Evolutionary conservation across 2,113 vertebrate genomes (phyloP), one percentile per base, ranked within the genome.

Genomic region (Candoia aspera): DNA sequence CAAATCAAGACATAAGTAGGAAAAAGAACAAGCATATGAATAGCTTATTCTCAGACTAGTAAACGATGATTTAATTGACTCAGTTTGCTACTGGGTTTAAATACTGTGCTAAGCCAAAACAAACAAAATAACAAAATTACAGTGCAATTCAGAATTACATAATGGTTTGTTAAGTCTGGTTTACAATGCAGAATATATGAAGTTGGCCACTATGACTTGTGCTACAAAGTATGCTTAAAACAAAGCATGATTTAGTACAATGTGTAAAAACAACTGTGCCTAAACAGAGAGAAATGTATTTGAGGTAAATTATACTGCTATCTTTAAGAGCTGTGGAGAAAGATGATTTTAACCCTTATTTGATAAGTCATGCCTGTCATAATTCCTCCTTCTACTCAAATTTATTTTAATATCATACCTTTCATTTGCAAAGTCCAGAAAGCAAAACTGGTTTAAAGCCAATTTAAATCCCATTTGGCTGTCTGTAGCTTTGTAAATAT

Each of bases 381-480:
- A 79, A 79, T 68, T n/a, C 1, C 26, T 6, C 21, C 26, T 53
- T 57, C 49, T 37, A 21, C 46, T 33, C 17, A 26, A 26, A 15
- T 17, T 62, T 59, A 49, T 64, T 49, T 15, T 13, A 19, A 54
- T 4, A 89, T n/a, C 23, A n/a, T 60, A 64, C 23, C 17, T 88
- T 88, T 88, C 12, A n/a, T 53, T 64, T 64, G 15, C 2, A 55
- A 90, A 90, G 64, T 64, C 13, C 19, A 54, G 29, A 37, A n/a
- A 90, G 15, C 23, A 55, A 73, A 90, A 90, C 88, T 79, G 62
- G 23, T 79, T 89, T 68, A 89, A 68, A 89, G 12, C 42, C 46
- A 64, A 49, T 68, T 68, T 19, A 79, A 79, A 79, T 79, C 33
- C 37, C 21, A 79, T 79, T 79, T 79, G 87, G 64, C 19, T 90